phyloP scores from a whole-genome alignment of 2,113 vertebrate genomes.

The Hystrix cristata region DNA sequence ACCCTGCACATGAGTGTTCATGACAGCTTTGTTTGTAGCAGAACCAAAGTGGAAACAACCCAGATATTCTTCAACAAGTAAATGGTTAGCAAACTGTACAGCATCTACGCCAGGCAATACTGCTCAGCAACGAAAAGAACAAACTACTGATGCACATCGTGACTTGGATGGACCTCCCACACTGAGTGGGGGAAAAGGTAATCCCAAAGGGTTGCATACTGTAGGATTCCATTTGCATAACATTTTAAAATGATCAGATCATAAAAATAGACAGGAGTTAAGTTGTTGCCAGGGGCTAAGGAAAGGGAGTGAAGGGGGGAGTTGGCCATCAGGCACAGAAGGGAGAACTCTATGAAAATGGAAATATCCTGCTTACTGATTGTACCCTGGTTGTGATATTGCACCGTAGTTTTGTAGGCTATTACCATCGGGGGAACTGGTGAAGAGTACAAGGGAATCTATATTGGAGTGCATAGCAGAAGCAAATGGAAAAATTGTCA shows the following conservation, averaged over 20 bases:
- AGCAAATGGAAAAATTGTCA: neutral
- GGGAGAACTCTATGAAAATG: neutral
- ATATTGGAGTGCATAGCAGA: neutral
- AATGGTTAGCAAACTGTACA: neutral
- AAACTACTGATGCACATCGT: neutral
- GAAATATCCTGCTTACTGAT: no score
- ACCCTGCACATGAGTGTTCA: neutral
- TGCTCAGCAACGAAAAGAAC: neutral
- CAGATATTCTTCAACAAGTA: neutral
- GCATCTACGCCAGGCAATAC: no score
- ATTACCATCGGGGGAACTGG: neutral
- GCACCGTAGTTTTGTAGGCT: neutral
- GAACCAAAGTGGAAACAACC: neutral
- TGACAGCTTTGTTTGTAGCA: conserved; percentile 14
- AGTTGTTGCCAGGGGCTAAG: neutral
- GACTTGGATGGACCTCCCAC: neutral
- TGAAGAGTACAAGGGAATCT: neutral
- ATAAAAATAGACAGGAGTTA: neutral
- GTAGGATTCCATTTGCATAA: neutral
- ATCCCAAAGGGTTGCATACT: neutral
- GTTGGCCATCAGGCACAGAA: neutral
- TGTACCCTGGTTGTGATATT: neutral
- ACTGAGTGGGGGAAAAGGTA: neutral
- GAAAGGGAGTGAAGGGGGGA: neutral
- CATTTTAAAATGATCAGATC: neutral